phyloP scores from a whole-genome alignment of 2,113 vertebrate genomes.

The Okapia johnstoni region DNA sequence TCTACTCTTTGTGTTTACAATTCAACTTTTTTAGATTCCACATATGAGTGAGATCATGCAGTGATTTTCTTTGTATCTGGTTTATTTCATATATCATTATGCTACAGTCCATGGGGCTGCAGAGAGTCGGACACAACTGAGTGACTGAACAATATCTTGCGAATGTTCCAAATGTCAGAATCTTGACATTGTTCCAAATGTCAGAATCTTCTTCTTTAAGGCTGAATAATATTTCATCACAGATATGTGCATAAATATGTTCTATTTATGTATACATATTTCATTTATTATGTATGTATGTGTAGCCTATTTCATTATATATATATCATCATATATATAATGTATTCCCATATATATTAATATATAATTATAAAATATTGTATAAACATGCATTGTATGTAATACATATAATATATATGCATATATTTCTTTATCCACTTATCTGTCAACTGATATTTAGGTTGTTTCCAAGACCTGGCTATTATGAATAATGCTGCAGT shows the following conservation, averaged over 20 bases:
- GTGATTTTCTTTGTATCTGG: background rate
- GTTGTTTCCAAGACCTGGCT: background rate
- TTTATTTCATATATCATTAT: background rate
- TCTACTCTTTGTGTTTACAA: background rate
- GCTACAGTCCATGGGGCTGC: background rate
- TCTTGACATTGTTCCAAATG: background rate
- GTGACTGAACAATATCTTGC: background rate
- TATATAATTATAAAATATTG: background rate
- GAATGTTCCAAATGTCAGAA: background rate
- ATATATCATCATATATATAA: background rate
- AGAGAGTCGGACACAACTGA: background rate
- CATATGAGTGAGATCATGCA: background rate
- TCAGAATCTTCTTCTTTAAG: background rate
- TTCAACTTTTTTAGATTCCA: background rate
- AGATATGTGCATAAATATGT: background rate
- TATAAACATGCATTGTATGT: background rate
- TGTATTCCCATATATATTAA: background rate
- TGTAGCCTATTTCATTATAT: background rate
- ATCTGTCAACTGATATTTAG: background rate
- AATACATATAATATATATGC: background rate
- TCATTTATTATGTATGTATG: background rate
- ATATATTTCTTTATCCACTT: background rate
- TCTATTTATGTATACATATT: background rate
- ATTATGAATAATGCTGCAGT: background rate
- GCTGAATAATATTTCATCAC: background rate